Percentiles rank a stretch among this genome's conserved stretches.
These are phyloP conservation scores for Calyptomena viridis DNA, from an alignment of 2,113 vertebrate species.

Conservation along the genomic window DNA sequence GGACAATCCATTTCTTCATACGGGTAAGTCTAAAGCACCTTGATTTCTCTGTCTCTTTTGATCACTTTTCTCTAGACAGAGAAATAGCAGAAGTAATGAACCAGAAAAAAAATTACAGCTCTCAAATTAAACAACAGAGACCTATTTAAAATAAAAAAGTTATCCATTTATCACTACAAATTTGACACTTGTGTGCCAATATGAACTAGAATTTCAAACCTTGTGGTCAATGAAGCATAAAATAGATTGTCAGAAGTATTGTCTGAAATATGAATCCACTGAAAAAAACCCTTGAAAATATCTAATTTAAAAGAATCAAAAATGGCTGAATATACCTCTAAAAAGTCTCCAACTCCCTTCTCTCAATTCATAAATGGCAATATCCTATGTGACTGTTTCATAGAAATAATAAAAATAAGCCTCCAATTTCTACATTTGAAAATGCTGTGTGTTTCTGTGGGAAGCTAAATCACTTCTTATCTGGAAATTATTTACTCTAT, in stretches of 20 bases:
- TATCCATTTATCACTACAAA: constrained; percentile 67
- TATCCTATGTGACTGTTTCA: background rate
- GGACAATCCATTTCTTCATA: background rate
- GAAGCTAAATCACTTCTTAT: constrained; percentile 33
- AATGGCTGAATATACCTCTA: background rate
- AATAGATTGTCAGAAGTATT: constrained; percentile 74
- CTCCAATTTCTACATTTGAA: constrained; percentile 30
- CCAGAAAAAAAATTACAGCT: constrained; percentile 55
- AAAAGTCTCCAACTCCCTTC: constrained; percentile 7
- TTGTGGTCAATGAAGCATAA: constrained; percentile 61
- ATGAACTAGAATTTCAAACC: constrained; percentile 51
- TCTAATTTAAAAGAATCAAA: constrained; percentile 37
- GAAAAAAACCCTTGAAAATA: constrained; percentile 47
- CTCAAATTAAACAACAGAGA: constrained; percentile 68
- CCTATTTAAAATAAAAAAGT: constrained; percentile 63
- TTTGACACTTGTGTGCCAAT: constrained; percentile 57
- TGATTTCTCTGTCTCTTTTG: constrained; percentile 47
- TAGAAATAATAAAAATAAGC: constrained; percentile 24
- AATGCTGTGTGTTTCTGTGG: constrained; percentile 8
- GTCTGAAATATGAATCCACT: constrained; percentile 66
- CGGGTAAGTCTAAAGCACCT: constrained; percentile 19
- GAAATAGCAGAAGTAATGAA: constrained; percentile 69
- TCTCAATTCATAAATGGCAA: constrained; percentile 26
- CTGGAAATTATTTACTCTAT: constrained; percentile 5
- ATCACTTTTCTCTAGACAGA: constrained; percentile 59